Evolutionary conservation across 2,113 vertebrate genomes (phyloP).

Genomic region (Vicugna pacos): DNA sequence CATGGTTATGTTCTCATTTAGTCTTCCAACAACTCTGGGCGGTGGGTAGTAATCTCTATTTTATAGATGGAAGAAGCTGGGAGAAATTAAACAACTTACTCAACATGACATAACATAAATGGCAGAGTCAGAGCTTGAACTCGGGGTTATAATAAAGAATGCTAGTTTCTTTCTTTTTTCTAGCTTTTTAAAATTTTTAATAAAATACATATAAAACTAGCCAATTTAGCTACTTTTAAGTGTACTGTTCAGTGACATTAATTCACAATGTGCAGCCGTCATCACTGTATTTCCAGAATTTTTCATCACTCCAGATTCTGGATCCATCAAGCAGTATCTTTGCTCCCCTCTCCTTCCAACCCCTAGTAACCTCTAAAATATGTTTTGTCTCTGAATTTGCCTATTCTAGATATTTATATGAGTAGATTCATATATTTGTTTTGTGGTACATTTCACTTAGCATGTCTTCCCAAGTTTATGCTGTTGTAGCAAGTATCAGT

Average conservation of each 20-base stretch:
- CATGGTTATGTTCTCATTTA: slow-evolving; percentile 42
- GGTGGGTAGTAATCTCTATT: slow-evolving; percentile 16
- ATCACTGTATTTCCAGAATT: neutral
- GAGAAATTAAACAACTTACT: slow-evolving; percentile 39
- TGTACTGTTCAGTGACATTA: neutral
- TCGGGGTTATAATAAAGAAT: neutral
- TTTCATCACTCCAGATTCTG: neutral
- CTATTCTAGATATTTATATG: neutral
- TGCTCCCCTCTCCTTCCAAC: neutral
- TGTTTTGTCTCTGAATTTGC: neutral
- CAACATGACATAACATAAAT: neutral
- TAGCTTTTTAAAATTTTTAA: neutral
- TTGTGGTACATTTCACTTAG: slow-evolving; percentile 30
- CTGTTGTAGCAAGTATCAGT: neutral
- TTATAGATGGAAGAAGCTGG: neutral
- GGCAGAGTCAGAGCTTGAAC: neutral
- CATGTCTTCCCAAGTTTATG: neutral
- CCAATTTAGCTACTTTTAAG: neutral
- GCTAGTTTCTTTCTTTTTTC: neutral
- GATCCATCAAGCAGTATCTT: neutral
- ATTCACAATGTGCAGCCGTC: neutral
- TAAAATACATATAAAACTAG: slow-evolving; percentile 16
- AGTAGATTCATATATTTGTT: slow-evolving; percentile 12
- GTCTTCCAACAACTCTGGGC: neutral
- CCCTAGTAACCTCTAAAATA: neutral